These are phyloP conservation scores for Pyrrhosoma nymphula DNA, from an alignment of 2,888 invertebrate genomes.

Conservation along the genomic window DNA sequence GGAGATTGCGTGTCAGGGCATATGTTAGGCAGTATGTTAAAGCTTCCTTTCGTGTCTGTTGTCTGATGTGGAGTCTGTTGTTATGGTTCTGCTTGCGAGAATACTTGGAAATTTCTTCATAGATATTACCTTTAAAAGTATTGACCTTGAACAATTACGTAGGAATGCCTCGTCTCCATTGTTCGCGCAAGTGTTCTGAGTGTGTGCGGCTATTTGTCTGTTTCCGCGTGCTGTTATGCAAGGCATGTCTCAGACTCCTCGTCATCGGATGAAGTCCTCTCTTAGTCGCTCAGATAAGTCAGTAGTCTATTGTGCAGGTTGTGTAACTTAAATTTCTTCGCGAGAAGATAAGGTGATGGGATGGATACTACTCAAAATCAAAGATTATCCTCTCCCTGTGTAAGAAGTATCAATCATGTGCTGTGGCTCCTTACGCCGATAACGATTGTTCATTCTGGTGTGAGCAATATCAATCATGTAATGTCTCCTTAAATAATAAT, in stretches of 20 bases:
- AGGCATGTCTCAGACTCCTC: neutral
- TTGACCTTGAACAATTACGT: neutral
- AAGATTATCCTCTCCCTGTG: neutral
- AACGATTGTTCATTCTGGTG: neutral
- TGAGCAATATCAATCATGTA: neutral
- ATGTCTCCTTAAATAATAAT: neutral
- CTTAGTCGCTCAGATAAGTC: neutral
- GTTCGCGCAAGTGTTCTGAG: neutral
- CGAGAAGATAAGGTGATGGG: neutral
- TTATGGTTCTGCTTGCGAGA: neutral
- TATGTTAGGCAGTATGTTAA: too few relatives aligned
- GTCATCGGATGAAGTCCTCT: neutral
- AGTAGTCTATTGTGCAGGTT: neutral
- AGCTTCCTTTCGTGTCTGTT: too few relatives aligned
- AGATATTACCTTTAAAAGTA: neutral
- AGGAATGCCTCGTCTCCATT: neutral
- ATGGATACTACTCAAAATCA: neutral
- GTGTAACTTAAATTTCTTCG: neutral
- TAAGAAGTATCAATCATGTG: neutral
- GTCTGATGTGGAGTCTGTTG: neutral
- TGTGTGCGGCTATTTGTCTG: neutral
- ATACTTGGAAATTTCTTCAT: neutral
- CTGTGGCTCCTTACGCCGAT: neutral
- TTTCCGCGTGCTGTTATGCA: neutral
- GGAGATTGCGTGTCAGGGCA: too few relatives aligned